A percentile compares a stretch with the other conserved stretches of the same genome.
Evolutionary conservation across 2,797 vertebrate genomes (phyloP).

Genomic region (Sebastes miniatus): DNA sequence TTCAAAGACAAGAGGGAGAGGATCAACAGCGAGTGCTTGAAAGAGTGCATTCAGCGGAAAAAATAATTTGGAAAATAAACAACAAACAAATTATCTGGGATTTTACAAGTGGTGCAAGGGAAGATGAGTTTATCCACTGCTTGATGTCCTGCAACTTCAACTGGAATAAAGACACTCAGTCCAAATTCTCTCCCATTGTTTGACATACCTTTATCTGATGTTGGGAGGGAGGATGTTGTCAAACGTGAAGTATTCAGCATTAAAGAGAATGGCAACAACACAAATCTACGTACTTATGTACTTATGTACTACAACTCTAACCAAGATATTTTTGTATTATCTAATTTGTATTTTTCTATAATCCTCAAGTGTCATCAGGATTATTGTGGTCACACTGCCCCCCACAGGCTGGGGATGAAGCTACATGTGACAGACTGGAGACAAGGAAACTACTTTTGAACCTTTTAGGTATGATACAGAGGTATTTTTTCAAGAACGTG

Average conservation of each 20-base stretch:
- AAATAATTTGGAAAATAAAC: not conserved
- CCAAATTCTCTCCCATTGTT: not conserved
- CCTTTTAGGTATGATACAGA: slow-evolving; percentile 14
- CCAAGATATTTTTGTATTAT: not conserved
- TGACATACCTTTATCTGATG: not conserved
- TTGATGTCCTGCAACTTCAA: slow-evolving; percentile 1
- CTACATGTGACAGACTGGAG: slow-evolving; percentile 8
- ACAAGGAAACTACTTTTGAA: slow-evolving; percentile 12
- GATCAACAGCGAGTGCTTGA: not conserved
- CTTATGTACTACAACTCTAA: not conserved
- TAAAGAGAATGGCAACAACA: not conserved
- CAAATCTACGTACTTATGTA: not conserved
- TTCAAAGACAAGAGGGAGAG: not conserved
- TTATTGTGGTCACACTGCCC: slow-evolving; percentile 51
- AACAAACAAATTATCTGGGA: not conserved
- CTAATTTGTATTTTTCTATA: not conserved
- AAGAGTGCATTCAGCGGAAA: not conserved
- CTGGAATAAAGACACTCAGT: not conserved
- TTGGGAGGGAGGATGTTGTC: not conserved
- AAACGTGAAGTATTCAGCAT: not conserved
- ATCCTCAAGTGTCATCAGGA: slow-evolving; percentile 1
- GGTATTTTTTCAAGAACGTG: slow-evolving; percentile 34
- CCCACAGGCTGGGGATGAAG: slow-evolving; percentile 45
- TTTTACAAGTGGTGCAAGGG: not conserved
- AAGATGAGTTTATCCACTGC: not conserved